Evolutionary conservation across 2,797 vertebrate species (phyloP).

Genomic region (Chiroxiphia lanceolata): DNA sequence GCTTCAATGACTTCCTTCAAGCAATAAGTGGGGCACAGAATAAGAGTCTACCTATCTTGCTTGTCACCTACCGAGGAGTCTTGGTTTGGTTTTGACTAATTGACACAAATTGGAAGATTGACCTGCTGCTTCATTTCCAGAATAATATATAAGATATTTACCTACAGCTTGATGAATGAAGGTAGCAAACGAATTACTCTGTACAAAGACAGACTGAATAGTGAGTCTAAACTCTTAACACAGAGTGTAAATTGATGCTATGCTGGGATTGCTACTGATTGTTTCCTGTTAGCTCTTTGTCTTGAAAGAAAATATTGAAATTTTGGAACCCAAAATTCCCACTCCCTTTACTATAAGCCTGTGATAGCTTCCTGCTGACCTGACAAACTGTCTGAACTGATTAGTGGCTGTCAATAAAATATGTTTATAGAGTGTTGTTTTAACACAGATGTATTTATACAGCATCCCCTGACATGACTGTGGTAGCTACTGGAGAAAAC

Average conservation of each 20-base stretch:
- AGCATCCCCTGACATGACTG: not conserved
- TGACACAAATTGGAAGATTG: not conserved
- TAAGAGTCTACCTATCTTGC: not conserved
- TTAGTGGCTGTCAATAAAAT: not conserved
- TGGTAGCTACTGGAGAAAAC: not conserved
- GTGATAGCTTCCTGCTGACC: not conserved
- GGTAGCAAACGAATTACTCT: not conserved
- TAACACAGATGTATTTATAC: conserved; percentile 10
- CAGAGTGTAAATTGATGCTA: not conserved
- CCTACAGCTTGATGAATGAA: not conserved
- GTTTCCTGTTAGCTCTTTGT: not conserved
- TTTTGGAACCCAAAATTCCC: not conserved
- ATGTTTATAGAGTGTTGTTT: not conserved
- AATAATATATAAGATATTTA: not conserved
- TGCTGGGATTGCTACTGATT: not conserved
- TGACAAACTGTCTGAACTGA: not conserved
- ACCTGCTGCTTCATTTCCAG: not conserved
- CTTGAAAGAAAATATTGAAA: not conserved
- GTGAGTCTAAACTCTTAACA: not conserved
- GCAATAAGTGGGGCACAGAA: not conserved
- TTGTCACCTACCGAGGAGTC: not conserved
- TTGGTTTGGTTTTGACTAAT: not conserved
- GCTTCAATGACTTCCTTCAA: not conserved
- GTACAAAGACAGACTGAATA: not conserved
- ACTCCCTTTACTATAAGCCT: not conserved